These are phyloP conservation scores for Glyptemys insculpta DNA, from an alignment of 2,797 vertebrate species.

Conservation along the genomic window DNA sequence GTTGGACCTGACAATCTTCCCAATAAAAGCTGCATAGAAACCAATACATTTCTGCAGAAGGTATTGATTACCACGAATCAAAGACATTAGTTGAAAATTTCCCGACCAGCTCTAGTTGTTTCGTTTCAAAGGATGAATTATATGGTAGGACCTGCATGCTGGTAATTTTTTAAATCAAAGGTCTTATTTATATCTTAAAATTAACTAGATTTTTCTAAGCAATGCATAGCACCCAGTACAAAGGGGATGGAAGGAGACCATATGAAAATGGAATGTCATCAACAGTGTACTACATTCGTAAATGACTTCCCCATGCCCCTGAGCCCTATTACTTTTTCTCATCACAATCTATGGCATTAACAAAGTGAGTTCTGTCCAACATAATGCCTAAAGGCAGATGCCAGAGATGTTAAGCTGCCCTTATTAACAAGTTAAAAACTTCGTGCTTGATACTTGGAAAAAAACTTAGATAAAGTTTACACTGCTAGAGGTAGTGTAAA, in stretches of 20 bases:
- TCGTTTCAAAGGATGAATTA: slow-evolving; percentile 48
- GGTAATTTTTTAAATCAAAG: slow-evolving; percentile 56
- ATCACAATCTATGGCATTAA: slow-evolving; percentile 27
- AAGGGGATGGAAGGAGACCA: slow-evolving; percentile 39
- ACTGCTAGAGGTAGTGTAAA: not conserved
- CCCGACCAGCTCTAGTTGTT: slow-evolving; percentile 34
- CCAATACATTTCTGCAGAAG: slow-evolving; percentile 25
- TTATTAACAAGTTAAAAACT: not conserved
- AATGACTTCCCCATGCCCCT: slow-evolving; percentile 18
- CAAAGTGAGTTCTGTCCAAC: slow-evolving; percentile 37
- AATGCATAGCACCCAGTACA: not conserved
- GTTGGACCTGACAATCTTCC: not conserved
- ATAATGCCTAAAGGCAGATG: slow-evolving; percentile 28
- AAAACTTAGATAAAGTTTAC: not conserved
- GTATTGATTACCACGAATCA: slow-evolving; percentile 27
- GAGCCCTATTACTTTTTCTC: slow-evolving; percentile 28
- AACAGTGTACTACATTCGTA: slow-evolving; percentile 12
- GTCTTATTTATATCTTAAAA: slow-evolving; percentile 37
- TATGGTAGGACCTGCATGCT: slow-evolving; percentile 34
- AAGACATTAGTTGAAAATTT: slow-evolving; percentile 52
- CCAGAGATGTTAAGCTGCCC: not conserved
- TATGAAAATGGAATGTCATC: slow-evolving; percentile 63
- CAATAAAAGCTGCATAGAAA: not conserved
- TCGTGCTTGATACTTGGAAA: not conserved
- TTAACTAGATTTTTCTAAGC: not conserved